These are phyloP conservation scores for Romanogobio albipinnatus DNA, from an alignment of 2,113 vertebrate species.

Conservation along the genomic window DNA sequence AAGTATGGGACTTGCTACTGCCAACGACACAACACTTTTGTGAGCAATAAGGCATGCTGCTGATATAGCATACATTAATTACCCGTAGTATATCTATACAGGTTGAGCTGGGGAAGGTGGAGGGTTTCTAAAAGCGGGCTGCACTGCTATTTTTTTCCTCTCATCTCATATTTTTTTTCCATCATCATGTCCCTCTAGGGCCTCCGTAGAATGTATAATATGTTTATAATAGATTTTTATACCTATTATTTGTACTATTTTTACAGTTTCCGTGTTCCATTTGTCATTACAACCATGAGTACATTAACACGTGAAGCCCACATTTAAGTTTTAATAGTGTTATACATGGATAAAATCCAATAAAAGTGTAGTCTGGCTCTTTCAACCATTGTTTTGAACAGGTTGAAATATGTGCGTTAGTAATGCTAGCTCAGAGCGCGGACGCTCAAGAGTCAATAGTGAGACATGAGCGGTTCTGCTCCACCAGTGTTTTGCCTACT, in stretches of 20 bases:
- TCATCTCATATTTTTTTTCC: no score
- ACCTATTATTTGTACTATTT: background rate
- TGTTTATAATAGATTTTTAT: background rate
- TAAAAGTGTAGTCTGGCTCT: background rate
- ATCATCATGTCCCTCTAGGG: no score
- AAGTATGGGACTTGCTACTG: no score
- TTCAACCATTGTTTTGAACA: background rate
- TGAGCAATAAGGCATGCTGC: no score
- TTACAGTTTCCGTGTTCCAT: background rate
- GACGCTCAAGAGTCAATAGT: background rate
- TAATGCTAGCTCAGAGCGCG: background rate
- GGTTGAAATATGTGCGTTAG: background rate
- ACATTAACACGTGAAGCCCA: background rate
- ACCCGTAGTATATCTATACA: no score
- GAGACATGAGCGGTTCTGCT: constrained; percentile 5
- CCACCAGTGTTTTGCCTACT: constrained; percentile 24
- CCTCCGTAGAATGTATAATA: background rate
- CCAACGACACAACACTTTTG: no score
- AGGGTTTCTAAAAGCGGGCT: no score
- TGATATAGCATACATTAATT: no score
- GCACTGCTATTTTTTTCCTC: no score
- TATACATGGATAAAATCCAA: background rate
- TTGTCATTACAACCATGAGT: background rate
- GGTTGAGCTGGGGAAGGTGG: no score
- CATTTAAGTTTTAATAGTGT: background rate